Percentiles rank a stretch among this genome's conserved stretches.
These are phyloP conservation scores for Irena cyanogastra DNA, from an alignment of 2,113 vertebrate species.

Conservation along the genomic window DNA sequence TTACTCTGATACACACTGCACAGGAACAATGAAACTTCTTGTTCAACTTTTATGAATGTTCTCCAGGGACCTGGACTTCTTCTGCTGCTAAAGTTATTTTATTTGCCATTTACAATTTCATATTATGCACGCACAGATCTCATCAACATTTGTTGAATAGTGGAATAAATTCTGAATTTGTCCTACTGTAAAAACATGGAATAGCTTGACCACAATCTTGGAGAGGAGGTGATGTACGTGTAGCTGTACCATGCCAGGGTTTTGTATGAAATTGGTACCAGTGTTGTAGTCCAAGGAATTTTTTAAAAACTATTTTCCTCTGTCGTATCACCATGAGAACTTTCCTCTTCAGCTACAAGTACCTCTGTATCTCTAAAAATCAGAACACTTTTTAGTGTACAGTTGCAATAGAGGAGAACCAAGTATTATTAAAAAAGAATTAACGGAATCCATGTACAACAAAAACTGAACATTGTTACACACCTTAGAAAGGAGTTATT, in stretches of 20 bases:
- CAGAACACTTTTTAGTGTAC: not conserved
- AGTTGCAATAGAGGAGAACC: rapidly evolving
- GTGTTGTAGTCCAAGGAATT: not conserved
- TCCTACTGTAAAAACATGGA: not conserved
- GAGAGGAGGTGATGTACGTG: rapidly evolving
- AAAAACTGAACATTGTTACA: not conserved
- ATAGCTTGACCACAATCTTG: not conserved
- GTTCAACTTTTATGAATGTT: not conserved
- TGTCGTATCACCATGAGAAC: not conserved
- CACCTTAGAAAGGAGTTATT: not conserved
- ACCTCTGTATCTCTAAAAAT: not conserved
- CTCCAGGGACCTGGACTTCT: not conserved
- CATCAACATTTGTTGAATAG: not conserved
- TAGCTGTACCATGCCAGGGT: not conserved
- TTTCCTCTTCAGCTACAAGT: not conserved
- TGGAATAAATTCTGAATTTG: not conserved
- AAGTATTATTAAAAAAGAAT: not conserved
- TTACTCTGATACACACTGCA: not conserved
- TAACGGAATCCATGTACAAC: not conserved
- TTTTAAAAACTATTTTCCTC: not conserved
- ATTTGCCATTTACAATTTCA: not conserved
- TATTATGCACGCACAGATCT: not conserved
- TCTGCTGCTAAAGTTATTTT: not conserved
- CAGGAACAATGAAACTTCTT: conserved; percentile 10
- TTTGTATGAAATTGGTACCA: not conserved